Conservation (phyloP, 2,888 invertebrate species). For the Graphium colonna region DNA sequence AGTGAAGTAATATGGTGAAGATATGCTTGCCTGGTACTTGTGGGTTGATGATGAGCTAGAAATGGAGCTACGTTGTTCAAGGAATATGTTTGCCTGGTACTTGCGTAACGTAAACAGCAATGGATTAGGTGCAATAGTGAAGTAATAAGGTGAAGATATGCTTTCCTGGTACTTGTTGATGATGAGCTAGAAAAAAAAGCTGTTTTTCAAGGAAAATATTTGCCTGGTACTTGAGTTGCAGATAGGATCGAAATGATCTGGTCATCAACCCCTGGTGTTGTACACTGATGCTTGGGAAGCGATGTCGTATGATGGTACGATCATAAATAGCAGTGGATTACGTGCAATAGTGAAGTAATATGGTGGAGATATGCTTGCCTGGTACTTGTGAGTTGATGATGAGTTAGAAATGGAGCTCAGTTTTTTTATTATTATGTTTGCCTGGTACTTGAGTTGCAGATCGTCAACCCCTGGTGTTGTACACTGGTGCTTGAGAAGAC, state of each 20-base stretch:
- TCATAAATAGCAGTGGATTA: slow-evolving; percentile 2
- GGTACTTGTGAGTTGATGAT: background rate
- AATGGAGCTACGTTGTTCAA: too few species aligned
- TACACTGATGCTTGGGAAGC: slow-evolving; percentile 50
- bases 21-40: slow-evolving; percentile 12
- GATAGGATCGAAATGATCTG: slow-evolving; percentile 71
- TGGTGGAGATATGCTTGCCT: slow-evolving; percentile 4
- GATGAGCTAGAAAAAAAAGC: too few species aligned
- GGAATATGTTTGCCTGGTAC: too few species aligned
- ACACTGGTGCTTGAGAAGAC: slow-evolving; percentile 48
- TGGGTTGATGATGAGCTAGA: too few species aligned
- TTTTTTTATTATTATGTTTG: too few species aligned
- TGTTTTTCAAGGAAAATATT: too few species aligned
- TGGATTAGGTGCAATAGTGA: background rate
- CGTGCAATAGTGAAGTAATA: background rate
- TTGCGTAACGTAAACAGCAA: slow-evolving; percentile 1
- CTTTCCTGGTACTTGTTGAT: slow-evolving; percentile 7
- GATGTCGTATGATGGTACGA: slow-evolving; percentile 29
- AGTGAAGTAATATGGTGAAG: background rate
- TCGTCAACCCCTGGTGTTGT: slow-evolving; percentile 73
- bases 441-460: too few species aligned
- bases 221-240: too few species aligned
- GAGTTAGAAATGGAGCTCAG: too few species aligned
- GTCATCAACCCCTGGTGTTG: slow-evolving; percentile 73
- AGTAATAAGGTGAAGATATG: background rate